Conservation (phyloP, 1,140 invertebrate genomes). For the Eumaeus atala region DNA sequence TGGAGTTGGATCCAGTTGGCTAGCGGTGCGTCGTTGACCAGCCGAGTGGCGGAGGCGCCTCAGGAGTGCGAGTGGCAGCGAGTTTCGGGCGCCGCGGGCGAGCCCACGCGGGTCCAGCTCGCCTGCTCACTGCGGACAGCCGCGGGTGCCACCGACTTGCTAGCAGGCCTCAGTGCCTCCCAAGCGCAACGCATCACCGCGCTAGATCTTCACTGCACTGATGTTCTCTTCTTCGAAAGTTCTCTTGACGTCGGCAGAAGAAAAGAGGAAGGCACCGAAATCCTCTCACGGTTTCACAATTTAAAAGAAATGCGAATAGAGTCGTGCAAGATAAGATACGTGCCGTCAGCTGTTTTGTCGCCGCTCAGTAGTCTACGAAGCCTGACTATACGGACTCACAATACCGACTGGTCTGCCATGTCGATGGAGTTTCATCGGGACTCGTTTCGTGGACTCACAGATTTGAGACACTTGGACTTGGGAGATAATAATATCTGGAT, state of each 20-base stretch:
- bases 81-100: conserved; percentile 70
- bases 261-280: conserved; percentile 77
- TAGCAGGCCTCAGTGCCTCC: conserved; percentile 80
- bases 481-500: conserved; percentile 88
- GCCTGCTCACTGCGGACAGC: conserved; percentile 84
- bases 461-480: conserved; percentile 82
- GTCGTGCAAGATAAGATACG: conserved; percentile 85
- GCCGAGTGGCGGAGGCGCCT: conserved; percentile 75
- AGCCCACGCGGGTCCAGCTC: conserved; percentile 76
- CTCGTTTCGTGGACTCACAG: conserved; percentile 80
- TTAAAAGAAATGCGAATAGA: conserved; percentile 83
- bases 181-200: conserved; percentile 81
- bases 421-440: conserved; percentile 83
- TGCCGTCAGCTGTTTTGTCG: conserved; percentile 81
- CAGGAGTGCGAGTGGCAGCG: conserved; percentile 81
- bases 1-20: conserved; percentile 51
- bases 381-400: conserved; percentile 84
- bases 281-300: conserved; percentile 81
- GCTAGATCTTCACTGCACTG: conserved; percentile 84
- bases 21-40: conserved; percentile 56
- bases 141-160: conserved; percentile 79
- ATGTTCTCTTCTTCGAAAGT: conserved; percentile 86
- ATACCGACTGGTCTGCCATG: conserved; percentile 87
- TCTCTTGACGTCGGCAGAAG: conserved; percentile 77
- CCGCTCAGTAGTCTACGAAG: conserved; percentile 79